phyloP scores from a whole-genome alignment of 2,888 invertebrate genomes.

The Lacanobia wlatinum region DNA sequence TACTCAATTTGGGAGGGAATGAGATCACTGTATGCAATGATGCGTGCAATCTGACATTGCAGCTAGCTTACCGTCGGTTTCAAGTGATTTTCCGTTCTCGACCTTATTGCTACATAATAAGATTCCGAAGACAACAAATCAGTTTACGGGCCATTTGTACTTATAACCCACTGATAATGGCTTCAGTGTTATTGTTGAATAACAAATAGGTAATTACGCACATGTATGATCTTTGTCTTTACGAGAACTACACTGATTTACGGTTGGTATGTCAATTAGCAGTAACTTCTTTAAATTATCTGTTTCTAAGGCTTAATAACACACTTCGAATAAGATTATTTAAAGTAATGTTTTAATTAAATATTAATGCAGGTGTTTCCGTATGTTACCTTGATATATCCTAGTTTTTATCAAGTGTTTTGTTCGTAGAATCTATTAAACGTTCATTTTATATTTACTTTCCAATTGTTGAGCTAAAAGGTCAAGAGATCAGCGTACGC shows the following conservation, averaged over 20 bases:
- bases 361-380: not conserved
- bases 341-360: not conserved
- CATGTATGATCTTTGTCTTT: conserved; percentile 51
- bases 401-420: conserved; percentile 18
- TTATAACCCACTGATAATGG: conserved; percentile 73
- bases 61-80: conserved; percentile 59
- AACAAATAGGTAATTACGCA: conserved; percentile 63
- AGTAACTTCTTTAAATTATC: not conserved
- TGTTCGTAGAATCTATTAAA: conserved; percentile 40
- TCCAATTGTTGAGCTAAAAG: conserved; percentile 64
- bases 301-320: not conserved
- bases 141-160: conserved; percentile 63
- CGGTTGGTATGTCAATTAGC: conserved; percentile 19
- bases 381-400: conserved; percentile 7
- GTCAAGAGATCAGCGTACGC: conserved; percentile 69
- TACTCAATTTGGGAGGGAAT: conserved; percentile 69
- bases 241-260: conserved; percentile 34
- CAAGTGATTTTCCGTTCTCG: conserved; percentile 35
- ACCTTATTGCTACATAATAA: conserved; percentile 54
- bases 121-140: conserved; percentile 39
- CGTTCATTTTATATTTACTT: conserved; percentile 55
- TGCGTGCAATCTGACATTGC: conserved; percentile 82
- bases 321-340: not conserved
- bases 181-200: conserved; percentile 70
- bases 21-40: conserved; percentile 76